Evolutionary conservation across 2,797 vertebrate genomes (phyloP).

Genomic region (Dryobates pubescens): DNA sequence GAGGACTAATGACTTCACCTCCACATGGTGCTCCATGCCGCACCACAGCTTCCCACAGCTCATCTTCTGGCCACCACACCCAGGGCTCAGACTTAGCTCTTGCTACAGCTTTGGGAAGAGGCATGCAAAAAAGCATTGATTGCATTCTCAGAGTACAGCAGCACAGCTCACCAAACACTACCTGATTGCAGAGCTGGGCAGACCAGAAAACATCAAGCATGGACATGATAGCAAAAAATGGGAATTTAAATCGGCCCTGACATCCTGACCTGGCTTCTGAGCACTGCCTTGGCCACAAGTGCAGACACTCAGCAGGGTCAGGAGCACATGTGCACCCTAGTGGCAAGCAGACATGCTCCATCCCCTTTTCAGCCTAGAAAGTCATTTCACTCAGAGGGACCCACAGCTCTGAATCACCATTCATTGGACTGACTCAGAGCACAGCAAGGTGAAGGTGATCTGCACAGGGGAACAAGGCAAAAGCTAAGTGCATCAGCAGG

Average conservation of each 20-base stretch:
- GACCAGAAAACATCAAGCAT: not conserved
- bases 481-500: not conserved
- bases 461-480: accelerated
- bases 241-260: not conserved
- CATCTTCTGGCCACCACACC: not conserved
- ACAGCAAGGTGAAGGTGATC: not conserved
- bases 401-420: not conserved
- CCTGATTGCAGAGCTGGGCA: not conserved
- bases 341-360: not conserved
- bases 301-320: not conserved
- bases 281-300: accelerated
- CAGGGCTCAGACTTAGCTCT: not conserved
- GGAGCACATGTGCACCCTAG: not conserved
- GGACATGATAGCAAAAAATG: not conserved
- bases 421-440: not conserved
- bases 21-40: accelerated
- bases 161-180: accelerated
- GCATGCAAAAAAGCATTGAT: not conserved
- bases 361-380: not conserved
- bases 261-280: not conserved
- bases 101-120: not conserved
- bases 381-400: not conserved
- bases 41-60: not conserved
- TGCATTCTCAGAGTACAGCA: not conserved
- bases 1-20: not conserved